Evolutionary conservation across 92 coral and sea anemone species (phyloP), one percentile per base, ranked within the genome.

Genomic region (Porites evermanni): DNA sequence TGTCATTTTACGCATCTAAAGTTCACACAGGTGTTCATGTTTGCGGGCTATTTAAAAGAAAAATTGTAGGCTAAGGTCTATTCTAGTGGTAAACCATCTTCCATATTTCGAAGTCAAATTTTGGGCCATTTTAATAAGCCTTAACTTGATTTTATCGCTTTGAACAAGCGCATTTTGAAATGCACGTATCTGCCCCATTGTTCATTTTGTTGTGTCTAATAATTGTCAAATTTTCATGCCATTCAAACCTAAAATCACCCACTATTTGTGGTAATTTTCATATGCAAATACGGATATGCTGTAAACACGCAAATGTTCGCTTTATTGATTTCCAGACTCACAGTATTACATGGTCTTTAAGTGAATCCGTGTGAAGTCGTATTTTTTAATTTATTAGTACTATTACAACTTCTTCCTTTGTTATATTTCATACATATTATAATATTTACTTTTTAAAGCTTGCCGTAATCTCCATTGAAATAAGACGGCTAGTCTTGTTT

Each of bases 101-200:
- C 14, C 44, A 24, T 4, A 9, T 56, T 8, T 56, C 13, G 47
- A 8, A 20, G 23, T 14, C 38, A 47, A 67, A 67, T 67, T 67
- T 24, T 26, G 12, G 47, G 4, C 67, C 7, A 3, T 63, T 63
- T 63, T 63, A 24, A 24, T 63, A 14, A 29, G 4, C n/a, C 12
- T 67, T 8, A 21, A 20, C 32, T 5, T 67, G 10, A 38, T 20
- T 32, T n/a, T 67, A 32, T 23, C 72, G 32, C 24, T 4, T 18
- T 67, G 29, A 26, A 19, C 23, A 67, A 23, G 47, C 24, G 20
- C 72, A 63, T 78, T 79, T 64, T 44, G 50, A 32, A 56, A n/a
- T 70, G 59, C 32, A 70, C 78, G n/a, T 68, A 23, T 70, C 32
- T 81, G 13, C 54, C 50, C 51, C 67, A 24, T 83, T 64, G 87